A percentile compares a stretch with the other conserved stretches of the same genome.
Conservation (phyloP, 2,797 vertebrate genomes). For the Oreochromis grahami region DNA sequence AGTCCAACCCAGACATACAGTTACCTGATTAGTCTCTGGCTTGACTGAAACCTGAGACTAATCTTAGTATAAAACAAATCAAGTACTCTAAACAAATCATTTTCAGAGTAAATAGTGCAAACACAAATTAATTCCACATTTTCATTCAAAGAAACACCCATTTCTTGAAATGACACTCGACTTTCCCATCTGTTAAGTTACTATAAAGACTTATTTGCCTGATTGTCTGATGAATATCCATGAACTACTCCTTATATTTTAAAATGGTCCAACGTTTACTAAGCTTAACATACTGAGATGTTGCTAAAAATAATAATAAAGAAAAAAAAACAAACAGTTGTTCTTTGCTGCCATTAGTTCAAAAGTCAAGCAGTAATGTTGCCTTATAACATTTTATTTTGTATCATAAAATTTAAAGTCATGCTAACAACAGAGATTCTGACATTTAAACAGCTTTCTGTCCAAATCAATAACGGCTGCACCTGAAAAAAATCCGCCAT, state of each 20-base stretch:
- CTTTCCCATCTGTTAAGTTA: slow-evolving; percentile 66
- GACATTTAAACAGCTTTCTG: background rate
- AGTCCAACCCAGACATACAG: background rate
- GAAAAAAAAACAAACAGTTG: background rate
- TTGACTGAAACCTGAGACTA: slow-evolving; percentile 4
- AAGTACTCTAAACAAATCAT: slow-evolving; percentile 53
- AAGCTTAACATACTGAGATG: background rate
- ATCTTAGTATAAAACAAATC: slow-evolving; percentile 38
- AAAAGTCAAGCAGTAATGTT: background rate
- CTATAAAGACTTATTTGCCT: slow-evolving; percentile 54
- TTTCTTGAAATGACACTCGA: slow-evolving; percentile 67
- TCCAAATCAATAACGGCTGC: background rate
- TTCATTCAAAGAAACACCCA: slow-evolving; percentile 45
- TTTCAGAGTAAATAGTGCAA: slow-evolving; percentile 38
- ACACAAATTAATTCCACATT: slow-evolving; percentile 54
- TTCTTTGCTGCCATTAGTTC: background rate
- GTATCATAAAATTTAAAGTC: background rate
- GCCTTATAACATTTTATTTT: background rate
- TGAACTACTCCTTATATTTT: background rate
- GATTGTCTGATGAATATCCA: background rate
- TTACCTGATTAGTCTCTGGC: slow-evolving; percentile 13
- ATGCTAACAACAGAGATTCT: background rate
- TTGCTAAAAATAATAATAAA: background rate
- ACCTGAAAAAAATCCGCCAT: background rate
- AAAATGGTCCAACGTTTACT: background rate